Conservation (phyloP, 2,797 vertebrate genomes). For the Propithecus deckenii region DNA sequence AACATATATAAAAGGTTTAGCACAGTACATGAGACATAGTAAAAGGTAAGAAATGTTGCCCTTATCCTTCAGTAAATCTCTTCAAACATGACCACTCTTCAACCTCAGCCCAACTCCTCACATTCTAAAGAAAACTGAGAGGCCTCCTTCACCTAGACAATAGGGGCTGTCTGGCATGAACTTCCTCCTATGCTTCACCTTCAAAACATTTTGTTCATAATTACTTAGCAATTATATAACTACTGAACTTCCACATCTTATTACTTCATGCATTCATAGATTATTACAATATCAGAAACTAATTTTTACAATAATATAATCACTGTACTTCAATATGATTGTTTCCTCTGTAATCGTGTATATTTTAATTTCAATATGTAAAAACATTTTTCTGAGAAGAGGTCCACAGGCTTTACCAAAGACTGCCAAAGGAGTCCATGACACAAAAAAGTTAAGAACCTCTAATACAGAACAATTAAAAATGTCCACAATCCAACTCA, state of each 20-base stretch:
- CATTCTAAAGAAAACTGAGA: not conserved
- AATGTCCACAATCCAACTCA: not conserved
- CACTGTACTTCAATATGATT: not conserved
- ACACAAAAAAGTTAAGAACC: not conserved
- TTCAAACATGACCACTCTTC: not conserved
- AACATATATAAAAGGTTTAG: not conserved
- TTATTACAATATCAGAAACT: not conserved
- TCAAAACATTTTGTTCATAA: not conserved
- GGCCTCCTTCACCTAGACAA: not conserved
- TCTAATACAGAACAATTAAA: not conserved
- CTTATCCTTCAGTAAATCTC: not conserved
- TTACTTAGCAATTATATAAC: not conserved
- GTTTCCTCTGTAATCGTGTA: not conserved
- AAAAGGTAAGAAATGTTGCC: not conserved
- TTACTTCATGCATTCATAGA: not conserved
- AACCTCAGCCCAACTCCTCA: not conserved
- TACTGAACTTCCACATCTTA: not conserved
- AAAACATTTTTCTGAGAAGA: conserved; percentile 18
- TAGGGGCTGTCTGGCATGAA: not conserved
- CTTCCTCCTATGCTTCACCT: not conserved
- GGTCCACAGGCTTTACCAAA: not conserved
- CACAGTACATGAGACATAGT: not conserved
- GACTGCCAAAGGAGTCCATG: not conserved
- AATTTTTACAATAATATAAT: not conserved
- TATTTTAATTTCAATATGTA: not conserved